These are phyloP conservation scores for Fregata magnificens DNA, from an alignment of 2,113 vertebrate genomes.

Conservation along the genomic window DNA sequence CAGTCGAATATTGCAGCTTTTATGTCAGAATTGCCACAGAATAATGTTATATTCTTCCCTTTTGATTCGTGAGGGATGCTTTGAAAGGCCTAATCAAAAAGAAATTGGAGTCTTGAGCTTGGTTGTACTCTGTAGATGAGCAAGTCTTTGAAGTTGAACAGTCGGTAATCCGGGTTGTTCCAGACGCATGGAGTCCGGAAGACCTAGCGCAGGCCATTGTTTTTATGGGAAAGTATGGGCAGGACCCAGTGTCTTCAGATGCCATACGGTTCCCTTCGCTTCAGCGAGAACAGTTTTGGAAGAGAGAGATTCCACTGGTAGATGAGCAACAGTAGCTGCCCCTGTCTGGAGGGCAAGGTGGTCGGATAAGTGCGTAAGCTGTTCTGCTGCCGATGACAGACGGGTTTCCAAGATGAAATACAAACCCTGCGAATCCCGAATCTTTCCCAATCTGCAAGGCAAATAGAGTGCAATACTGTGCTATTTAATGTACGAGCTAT, in stretches of 20 bases:
- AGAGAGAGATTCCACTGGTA: background rate
- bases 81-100: constrained; percentile 35
- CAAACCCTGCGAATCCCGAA: background rate
- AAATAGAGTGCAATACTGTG: rapidly evolving
- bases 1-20: background rate
- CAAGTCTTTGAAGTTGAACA: background rate
- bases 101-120: background rate
- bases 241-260: background rate
- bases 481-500: rapidly evolving
- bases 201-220: rapidly evolving
- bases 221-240: background rate
- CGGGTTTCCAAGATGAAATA: background rate
- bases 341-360: background rate
- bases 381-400: background rate
- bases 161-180: background rate
- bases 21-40: background rate
- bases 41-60: background rate
- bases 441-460: background rate
- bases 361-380: background rate
- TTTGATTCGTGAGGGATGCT: background rate
- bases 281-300: background rate
- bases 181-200: background rate
- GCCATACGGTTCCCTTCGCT: background rate
- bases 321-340: background rate
- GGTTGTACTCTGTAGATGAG: background rate